Evolutionary conservation across 2,113 vertebrate genomes (phyloP).

Genomic region (Ardeotis arabs): DNA sequence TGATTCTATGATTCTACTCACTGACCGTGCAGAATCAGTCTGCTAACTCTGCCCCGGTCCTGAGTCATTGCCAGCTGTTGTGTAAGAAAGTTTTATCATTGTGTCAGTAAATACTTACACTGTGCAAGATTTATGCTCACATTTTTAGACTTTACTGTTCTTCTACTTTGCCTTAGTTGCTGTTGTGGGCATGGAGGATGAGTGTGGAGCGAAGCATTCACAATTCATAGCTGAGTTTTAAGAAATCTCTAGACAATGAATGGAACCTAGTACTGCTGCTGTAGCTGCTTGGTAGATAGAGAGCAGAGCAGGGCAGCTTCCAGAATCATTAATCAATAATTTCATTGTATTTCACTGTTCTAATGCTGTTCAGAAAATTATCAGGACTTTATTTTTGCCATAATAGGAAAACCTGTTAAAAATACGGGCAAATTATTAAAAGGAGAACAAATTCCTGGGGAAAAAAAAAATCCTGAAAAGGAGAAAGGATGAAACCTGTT

Average conservation of each 20-base stretch:
- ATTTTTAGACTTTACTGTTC: not conserved
- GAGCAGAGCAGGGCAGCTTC: not conserved
- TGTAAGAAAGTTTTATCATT: not conserved
- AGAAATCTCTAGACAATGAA: not conserved
- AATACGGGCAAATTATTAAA: not conserved
- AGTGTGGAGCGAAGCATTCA: not conserved
- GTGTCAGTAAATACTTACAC: not conserved
- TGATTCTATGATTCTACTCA: no score
- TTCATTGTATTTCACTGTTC: not conserved
- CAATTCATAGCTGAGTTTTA: not conserved
- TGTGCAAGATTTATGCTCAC: not conserved
- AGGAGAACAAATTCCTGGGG: not conserved
- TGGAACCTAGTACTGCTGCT: not conserved
- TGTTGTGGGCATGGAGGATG: accelerated
- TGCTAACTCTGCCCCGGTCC: not conserved
- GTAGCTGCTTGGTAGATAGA: not conserved
- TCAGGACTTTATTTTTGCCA: not conserved
- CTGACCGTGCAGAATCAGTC: not conserved
- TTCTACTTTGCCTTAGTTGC: not conserved
- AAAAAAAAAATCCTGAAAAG: not conserved
- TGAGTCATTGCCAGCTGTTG: not conserved
- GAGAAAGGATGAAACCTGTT: not conserved
- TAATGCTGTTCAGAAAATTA: not conserved
- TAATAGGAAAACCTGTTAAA: not conserved
- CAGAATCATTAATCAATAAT: not conserved